Percentiles rank a stretch among this genome's conserved stretches.
Conservation (phyloP, 2,888 invertebrate species). For the Corythucha ciliata region DNA sequence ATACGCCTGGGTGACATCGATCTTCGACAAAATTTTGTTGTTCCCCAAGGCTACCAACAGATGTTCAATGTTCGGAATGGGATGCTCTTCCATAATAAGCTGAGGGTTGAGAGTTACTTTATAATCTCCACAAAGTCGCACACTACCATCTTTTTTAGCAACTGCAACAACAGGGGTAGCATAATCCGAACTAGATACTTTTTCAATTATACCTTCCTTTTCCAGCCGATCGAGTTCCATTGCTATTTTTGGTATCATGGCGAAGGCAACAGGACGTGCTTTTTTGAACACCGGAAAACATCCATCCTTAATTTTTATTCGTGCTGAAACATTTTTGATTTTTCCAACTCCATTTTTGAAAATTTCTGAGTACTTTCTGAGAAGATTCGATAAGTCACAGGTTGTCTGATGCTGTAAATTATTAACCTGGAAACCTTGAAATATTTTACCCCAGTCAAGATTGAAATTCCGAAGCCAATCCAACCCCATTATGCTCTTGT, state of each 20-base stretch:
- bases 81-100: slow-evolving; percentile 1
- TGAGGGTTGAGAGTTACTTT: slow-evolving; percentile 2
- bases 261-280: no score
- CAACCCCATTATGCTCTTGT: no score
- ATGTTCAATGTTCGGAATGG: neutral
- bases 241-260: neutral
- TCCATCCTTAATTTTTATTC: no score
- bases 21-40: neutral
- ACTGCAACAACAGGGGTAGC: slow-evolving; percentile 8
- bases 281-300: no score
- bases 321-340: no score
- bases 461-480: no score
- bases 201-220: neutral
- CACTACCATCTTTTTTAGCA: neutral
- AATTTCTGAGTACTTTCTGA: no score
- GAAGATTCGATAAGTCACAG: no score
- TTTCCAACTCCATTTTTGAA: no score
- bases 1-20: slow-evolving; percentile 2
- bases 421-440: no score
- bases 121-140: neutral
- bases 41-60: neutral
- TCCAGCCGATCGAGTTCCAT: neutral
- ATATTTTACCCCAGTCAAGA: no score
- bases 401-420: no score
- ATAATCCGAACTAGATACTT: neutral